Evolutionary conservation across 2,113 vertebrate species (phyloP).

Genomic region (Elachura formosa): DNA sequence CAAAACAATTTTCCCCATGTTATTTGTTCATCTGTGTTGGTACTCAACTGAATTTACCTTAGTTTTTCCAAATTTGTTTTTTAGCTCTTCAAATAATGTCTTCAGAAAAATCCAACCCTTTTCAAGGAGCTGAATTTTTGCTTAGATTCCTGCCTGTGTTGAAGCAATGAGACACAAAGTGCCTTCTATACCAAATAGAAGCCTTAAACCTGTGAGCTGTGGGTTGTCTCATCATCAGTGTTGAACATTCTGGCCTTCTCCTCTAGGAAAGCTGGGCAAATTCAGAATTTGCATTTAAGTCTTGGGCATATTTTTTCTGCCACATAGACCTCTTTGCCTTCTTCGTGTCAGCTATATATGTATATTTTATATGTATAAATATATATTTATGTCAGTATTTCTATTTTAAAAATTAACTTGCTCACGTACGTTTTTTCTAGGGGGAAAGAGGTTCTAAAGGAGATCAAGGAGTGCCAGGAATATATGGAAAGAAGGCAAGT

Average conservation of each 20-base stretch:
- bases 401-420: not conserved
- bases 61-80: not conserved
- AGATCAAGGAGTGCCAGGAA: slow-evolving; percentile 78
- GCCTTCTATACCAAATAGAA: not conserved
- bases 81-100: not conserved
- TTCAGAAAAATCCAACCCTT: not conserved
- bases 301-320: not conserved
- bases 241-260: not conserved
- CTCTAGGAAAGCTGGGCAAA: not conserved
- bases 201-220: not conserved
- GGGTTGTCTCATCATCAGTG: not conserved
- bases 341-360: not conserved
- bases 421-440: slow-evolving; percentile 65
- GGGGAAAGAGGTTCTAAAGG: slow-evolving; percentile 83
- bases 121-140: not conserved
- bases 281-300: not conserved
- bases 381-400: not conserved
- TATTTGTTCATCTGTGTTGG: not conserved
- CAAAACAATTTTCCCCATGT: not conserved
- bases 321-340: not conserved
- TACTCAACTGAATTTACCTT: not conserved
- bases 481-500: slow-evolving; percentile 84
- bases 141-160: not conserved
- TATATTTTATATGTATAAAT: not conserved
- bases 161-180: not conserved